A percentile compares a stretch with the other conserved stretches of the same genome.
phyloP scores from a whole-genome alignment of 1,140 invertebrate species.

The Apis mellifera region Amel_HAv3.1 CM009938.2:3852001-3852500 shows the following conservation, averaged over 20 bases:
- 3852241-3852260: slow-evolving; percentile 4
- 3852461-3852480: background rate
- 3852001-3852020: slow-evolving; percentile 27
- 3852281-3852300: slow-evolving; percentile 22
- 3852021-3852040: slow-evolving; percentile 1
- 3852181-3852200: slow-evolving; percentile 30
- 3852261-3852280: slow-evolving; percentile 2
- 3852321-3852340: slow-evolving; percentile 29
- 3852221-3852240: slow-evolving; percentile 17
- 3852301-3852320: too few species aligned
- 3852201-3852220: slow-evolving; percentile 50
- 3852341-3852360: slow-evolving; percentile 14
- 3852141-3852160: slow-evolving; percentile 46
- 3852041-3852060: slow-evolving; percentile 35
- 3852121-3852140: slow-evolving; percentile 41
- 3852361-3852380: background rate
- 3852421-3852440: slow-evolving; percentile 29
- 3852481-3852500: slow-evolving; percentile 27
- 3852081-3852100: slow-evolving; percentile 58
- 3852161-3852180: slow-evolving; percentile 61
- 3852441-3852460: slow-evolving; percentile 15
- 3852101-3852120: slow-evolving; percentile 23
- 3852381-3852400: background rate
- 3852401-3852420: slow-evolving; percentile 5
- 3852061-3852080: slow-evolving; percentile 23